A percentile compares a stretch with the other conserved stretches of the same genome.
These are phyloP conservation scores for Chitala chitala DNA, from an alignment of 2,113 vertebrate genomes.

Conservation along the genomic window DNA sequence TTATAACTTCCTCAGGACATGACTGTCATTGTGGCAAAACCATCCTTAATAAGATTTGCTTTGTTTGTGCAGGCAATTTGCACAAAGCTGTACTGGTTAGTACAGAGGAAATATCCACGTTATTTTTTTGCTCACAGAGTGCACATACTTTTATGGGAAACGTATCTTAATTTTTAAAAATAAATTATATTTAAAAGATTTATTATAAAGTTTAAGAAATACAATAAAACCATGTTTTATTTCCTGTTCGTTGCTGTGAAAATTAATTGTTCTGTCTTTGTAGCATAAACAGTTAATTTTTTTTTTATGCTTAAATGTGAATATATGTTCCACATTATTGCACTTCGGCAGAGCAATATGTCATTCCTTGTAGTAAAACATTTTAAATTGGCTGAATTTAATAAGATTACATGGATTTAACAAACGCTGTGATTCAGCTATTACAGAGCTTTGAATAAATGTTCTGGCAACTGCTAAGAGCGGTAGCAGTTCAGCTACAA, in stretches of 20 bases:
- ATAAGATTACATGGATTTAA: neutral
- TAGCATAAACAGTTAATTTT: neutral
- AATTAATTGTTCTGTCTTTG: neutral
- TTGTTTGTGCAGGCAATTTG: neutral
- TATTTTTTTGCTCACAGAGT: neutral
- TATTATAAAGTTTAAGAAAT: too few species aligned
- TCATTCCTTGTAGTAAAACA: neutral
- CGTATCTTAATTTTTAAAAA: too few species aligned
- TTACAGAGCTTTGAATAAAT: neutral
- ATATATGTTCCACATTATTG: neutral
- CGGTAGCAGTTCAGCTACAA: too few species aligned
- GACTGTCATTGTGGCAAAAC: conserved; percentile 1
- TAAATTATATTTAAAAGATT: too few species aligned
- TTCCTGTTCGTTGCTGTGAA: too few species aligned
- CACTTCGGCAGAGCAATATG: neutral
- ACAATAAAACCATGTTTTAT: too few species aligned
- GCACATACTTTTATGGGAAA: too few species aligned
- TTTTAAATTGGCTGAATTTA: neutral
- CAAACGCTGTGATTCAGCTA: neutral
- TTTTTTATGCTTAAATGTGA: neutral
- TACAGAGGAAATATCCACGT: neutral
- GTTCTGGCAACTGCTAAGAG: too few species aligned
- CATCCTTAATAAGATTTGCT: neutral
- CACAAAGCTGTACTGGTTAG: neutral
- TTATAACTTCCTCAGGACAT: conserved; percentile 8